These are phyloP conservation scores for Phortica okadai DNA, from an alignment of 2,888 invertebrate genomes.

Conservation along the genomic window DNA sequence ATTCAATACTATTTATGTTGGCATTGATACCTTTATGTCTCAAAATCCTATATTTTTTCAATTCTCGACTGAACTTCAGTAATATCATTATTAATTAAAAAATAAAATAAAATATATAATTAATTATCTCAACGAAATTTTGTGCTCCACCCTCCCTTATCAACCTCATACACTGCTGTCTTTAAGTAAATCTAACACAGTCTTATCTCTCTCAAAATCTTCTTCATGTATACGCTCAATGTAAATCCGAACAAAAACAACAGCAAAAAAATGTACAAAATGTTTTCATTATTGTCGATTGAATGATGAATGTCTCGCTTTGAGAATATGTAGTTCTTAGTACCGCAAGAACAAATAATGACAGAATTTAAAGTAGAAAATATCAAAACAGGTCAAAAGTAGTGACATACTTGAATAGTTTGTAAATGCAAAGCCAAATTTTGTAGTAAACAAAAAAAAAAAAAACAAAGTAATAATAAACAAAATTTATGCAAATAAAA, in stretches of 20 bases:
- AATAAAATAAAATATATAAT: neutral
- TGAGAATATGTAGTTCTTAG: constrained; percentile 56
- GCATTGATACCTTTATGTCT: too few relatives aligned
- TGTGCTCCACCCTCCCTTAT: neutral
- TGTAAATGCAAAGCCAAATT: constrained; percentile 38
- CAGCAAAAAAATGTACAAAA: constrained; percentile 16
- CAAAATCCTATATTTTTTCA: too few relatives aligned
- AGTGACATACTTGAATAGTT: constrained; percentile 20
- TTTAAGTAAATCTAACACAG: too few relatives aligned
- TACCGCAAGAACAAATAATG: constrained; percentile 17
- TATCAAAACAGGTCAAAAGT: neutral
- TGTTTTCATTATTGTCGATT: neutral
- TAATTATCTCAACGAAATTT: neutral
- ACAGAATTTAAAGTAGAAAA: constrained; percentile 26
- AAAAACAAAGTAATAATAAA: constrained; percentile 60
- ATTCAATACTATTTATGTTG: too few relatives aligned
- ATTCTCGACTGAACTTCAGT: too few relatives aligned
- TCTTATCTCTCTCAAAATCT: constrained; percentile 53
- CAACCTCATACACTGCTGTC: too few relatives aligned
- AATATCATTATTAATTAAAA: neutral
- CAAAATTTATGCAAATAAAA: constrained; percentile 58
- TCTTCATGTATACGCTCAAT: constrained; percentile 60
- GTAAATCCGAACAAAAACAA: neutral
- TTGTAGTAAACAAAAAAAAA: constrained; percentile 43
- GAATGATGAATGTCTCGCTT: neutral